phyloP scores from a whole-genome alignment of 2,113 vertebrate genomes.

The Talpa occidentalis region DNA sequence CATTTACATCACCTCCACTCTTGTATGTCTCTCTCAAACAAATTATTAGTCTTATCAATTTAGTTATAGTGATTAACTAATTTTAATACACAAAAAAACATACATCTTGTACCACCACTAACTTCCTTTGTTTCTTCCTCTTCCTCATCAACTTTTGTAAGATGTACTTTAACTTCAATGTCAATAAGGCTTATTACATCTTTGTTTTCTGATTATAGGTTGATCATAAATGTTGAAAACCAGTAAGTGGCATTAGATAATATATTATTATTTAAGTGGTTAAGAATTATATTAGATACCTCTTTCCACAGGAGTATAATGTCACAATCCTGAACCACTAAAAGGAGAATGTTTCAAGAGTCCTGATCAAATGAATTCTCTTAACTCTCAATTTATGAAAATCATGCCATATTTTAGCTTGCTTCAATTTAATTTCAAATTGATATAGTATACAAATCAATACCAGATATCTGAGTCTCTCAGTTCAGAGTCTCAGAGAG shows the following conservation, averaged over 20 bases:
- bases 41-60: neutral
- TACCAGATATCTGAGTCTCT: neutral
- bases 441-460: slow-evolving; percentile 37
- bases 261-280: slow-evolving; percentile 9
- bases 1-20: neutral
- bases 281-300: neutral
- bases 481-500: slow-evolving; percentile 31
- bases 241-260: neutral
- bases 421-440: slow-evolving; percentile 46
- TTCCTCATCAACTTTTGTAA: neutral
- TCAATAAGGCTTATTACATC: neutral
- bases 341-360: slow-evolving; percentile 7
- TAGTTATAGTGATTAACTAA: slow-evolving; percentile 43
- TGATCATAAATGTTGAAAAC: slow-evolving; percentile 31
- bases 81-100: neutral
- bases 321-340: slow-evolving; percentile 9
- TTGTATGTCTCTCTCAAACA: neutral
- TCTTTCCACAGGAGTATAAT: neutral
- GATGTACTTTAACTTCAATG: neutral
- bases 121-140: neutral
- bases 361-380: slow-evolving; percentile 25
- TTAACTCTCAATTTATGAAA: slow-evolving; percentile 37
- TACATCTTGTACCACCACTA: neutral
- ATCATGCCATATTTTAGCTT: slow-evolving; percentile 41
- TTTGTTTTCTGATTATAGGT: neutral